These are phyloP conservation scores for Parasteatoda tepidariorum DNA, from an alignment of 1,140 invertebrate genomes.

Conservation along the genomic window DNA sequence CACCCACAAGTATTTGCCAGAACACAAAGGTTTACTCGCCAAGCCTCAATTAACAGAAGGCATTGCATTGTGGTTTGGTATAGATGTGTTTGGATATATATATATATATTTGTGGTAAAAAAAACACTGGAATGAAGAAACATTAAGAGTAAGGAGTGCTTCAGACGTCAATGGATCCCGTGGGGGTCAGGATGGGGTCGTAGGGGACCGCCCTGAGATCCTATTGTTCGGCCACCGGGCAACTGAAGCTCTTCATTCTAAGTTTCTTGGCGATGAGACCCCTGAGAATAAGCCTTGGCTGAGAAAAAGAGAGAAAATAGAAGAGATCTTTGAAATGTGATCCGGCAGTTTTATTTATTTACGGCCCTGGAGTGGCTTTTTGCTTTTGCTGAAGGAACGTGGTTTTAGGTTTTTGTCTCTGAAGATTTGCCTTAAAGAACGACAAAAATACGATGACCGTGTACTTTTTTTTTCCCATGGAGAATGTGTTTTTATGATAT, in stretches of 20 bases:
- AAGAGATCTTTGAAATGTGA: constrained; percentile 53
- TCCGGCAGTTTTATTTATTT: constrained; percentile 48
- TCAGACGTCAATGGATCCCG: constrained; percentile 41
- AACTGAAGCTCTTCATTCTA: constrained; percentile 49
- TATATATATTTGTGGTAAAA: background rate
- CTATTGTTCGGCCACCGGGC: constrained; percentile 50
- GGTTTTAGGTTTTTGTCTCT: background rate
- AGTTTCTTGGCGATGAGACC: constrained; percentile 31
- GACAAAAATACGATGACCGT: background rate
- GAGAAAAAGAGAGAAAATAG: background rate
- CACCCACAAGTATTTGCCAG: constrained; percentile 4
- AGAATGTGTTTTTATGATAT: background rate
- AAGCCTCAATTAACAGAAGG: constrained; percentile 35
- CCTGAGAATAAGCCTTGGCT: background rate
- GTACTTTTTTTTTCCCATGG: background rate
- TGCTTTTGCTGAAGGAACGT: background rate
- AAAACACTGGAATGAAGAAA: constrained; percentile 6
- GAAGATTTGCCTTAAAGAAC: background rate
- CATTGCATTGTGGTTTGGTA: constrained; percentile 1
- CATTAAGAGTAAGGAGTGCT: constrained; percentile 37
- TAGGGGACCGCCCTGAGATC: constrained; percentile 31
- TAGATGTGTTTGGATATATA: background rate
- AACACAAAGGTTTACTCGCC: constrained; percentile 29
- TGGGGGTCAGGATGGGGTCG: constrained; percentile 31
- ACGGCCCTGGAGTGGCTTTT: background rate